These are phyloP conservation scores for Heliconius erato DNA, from an alignment of 2,888 invertebrate species.

Conservation along the genomic window DNA sequence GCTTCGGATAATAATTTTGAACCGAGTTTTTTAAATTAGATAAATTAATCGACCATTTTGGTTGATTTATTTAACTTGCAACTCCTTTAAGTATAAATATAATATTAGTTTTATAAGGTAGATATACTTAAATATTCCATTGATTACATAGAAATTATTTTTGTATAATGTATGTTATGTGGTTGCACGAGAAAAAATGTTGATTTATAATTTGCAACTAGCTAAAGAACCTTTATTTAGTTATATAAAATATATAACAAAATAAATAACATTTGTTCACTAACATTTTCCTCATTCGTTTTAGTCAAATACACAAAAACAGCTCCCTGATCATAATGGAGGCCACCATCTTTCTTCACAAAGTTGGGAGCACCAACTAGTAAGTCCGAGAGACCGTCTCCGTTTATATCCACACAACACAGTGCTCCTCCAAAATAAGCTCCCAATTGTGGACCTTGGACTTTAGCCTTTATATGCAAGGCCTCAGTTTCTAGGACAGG, in stretches of 20 bases:
- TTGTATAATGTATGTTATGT: no score
- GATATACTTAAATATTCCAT: no score
- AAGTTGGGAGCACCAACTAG: conserved; percentile 88
- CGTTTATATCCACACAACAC: conserved; percentile 85
- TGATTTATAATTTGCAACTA: not conserved
- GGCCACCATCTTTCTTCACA: conserved; percentile 65
- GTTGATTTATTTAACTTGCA: no score
- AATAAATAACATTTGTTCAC: not conserved
- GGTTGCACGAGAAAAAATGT: no score
- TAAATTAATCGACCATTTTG: no score
- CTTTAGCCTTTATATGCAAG: conserved; percentile 64
- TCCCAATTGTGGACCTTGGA: conserved; percentile 84
- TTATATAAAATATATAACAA: not conserved
- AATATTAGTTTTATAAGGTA: no score
- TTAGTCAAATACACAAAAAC: conserved; percentile 85
- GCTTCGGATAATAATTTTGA: no score
- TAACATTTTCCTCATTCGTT: not conserved
- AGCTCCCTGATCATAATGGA: conserved; percentile 86
- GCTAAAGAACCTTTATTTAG: not conserved
- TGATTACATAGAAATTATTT: no score
- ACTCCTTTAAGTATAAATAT: no score
- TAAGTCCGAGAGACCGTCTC: conserved; percentile 86
- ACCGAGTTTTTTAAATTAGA: no score
- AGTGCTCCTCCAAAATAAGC: conserved; percentile 88
- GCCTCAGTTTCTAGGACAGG: conserved; percentile 60